Evolutionary conservation across 2,113 vertebrate genomes (phyloP).

Genomic region (Nettapus auritus): DNA sequence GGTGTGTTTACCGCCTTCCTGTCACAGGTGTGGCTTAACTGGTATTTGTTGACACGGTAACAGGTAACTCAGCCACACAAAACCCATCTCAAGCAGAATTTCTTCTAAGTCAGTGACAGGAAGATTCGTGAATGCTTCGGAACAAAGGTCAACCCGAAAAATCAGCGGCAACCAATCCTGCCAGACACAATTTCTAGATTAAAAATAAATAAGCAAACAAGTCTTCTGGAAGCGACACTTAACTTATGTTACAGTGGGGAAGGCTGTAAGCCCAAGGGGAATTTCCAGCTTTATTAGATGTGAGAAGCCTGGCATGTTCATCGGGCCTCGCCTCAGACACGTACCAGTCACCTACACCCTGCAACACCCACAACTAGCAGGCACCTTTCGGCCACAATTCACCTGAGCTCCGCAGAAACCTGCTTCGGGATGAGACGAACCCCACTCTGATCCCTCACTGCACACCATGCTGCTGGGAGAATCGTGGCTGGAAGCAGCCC

Average conservation of each 20-base stretch:
- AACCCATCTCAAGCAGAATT: not conserved
- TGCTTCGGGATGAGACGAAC: not conserved
- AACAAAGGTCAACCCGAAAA: not conserved
- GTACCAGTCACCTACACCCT: not conserved
- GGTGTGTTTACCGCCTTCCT: not conserved
- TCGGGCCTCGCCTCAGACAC: rapidly evolving
- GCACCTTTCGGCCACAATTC: not conserved
- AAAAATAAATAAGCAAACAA: too few species aligned
- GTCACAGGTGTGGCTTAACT: not conserved
- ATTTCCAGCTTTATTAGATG: not conserved
- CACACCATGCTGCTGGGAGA: not conserved
- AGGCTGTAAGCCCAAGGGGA: not conserved
- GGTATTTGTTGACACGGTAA: not conserved
- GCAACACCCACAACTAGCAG: not conserved
- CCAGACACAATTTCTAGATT: not conserved
- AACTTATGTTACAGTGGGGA: not conserved
- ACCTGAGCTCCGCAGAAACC: not conserved
- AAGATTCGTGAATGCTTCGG: not conserved
- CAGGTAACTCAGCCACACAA: not conserved
- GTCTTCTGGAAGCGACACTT: not conserved
- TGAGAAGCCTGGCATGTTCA: not conserved
- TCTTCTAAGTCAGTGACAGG: not conserved
- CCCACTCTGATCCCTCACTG: rapidly evolving
- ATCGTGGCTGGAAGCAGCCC: not conserved
- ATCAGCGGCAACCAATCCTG: not conserved